A percentile compares a stretch with the other conserved stretches of the same genome.
These are phyloP conservation scores for Tyria jacobaeae DNA, from an alignment of 2,888 invertebrate species.

Conservation along the genomic window DNA sequence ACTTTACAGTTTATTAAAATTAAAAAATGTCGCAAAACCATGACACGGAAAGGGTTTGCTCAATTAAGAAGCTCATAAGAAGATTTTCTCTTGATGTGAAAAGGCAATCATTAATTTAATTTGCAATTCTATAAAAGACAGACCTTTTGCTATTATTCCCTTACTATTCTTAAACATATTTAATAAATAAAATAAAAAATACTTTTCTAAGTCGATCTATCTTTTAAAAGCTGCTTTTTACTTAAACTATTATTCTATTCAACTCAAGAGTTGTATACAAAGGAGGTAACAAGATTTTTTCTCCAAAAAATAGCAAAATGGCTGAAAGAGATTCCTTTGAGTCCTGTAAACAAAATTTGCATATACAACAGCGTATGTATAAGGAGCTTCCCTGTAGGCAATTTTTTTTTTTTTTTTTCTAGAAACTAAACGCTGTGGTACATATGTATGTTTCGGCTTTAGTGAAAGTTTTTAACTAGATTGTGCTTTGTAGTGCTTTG, in stretches of 20 bases:
- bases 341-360: not conserved
- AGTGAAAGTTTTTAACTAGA: no score
- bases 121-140: not conserved
- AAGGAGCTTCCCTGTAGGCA: not conserved
- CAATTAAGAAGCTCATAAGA: no score
- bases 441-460: not conserved
- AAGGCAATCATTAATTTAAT: not conserved
- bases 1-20: no score
- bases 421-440: not conserved
- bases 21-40: no score
- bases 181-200: not conserved
- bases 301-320: not conserved
- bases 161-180: not conserved
- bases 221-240: not conserved
- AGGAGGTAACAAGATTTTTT: not conserved
- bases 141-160: not conserved
- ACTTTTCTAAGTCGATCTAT: not conserved
- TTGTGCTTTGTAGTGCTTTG: no score
- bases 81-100: no score
- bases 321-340: constrained; percentile 1
- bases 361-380: not conserved
- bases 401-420: not conserved
- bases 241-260: not conserved
- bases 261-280: not conserved
- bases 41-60: no score